Evolutionary conservation across 2,113 vertebrate genomes (phyloP).

Genomic region (Tamias sibiricus): DNA sequence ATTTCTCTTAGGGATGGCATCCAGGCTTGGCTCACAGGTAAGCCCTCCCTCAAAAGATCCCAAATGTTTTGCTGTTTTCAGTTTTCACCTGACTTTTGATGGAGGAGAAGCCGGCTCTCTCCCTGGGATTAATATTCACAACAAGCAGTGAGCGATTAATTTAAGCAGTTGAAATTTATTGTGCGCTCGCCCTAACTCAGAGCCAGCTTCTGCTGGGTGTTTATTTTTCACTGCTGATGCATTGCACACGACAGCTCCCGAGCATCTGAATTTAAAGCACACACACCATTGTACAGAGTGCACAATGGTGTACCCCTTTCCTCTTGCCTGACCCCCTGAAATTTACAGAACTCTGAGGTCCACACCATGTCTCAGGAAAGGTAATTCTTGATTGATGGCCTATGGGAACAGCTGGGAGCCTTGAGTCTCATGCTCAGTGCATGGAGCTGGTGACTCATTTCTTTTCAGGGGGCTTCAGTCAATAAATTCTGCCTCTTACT

Average conservation of each 20-base stretch:
- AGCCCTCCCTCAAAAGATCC: neutral
- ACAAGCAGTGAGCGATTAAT: conserved; percentile 74
- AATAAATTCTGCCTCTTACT: conserved; percentile 55
- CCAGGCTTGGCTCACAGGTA: neutral
- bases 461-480: conserved; percentile 52
- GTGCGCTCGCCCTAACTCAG: conserved; percentile 57
- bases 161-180: conserved; percentile 77
- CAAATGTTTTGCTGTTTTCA: conserved; percentile 59
- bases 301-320: neutral
- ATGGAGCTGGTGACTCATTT: conserved; percentile 31
- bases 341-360: neutral
- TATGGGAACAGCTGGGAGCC: neutral
- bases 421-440: neutral
- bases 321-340: neutral
- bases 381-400: conserved; percentile 30
- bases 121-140: conserved; percentile 77
- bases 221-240: conserved; percentile 66
- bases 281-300: neutral
- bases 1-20: conserved; percentile 17
- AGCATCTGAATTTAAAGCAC: conserved; percentile 58
- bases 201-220: conserved; percentile 72
- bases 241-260: conserved; percentile 51
- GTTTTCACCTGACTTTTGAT: conserved; percentile 70
- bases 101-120: conserved; percentile 56
- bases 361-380: neutral